Evolutionary conservation across 30 jellyfish, hydroid and myxozoan species (phyloP), one percentile per base, ranked within the genome.

Genomic region (Pelagia noctiluca): DNA sequence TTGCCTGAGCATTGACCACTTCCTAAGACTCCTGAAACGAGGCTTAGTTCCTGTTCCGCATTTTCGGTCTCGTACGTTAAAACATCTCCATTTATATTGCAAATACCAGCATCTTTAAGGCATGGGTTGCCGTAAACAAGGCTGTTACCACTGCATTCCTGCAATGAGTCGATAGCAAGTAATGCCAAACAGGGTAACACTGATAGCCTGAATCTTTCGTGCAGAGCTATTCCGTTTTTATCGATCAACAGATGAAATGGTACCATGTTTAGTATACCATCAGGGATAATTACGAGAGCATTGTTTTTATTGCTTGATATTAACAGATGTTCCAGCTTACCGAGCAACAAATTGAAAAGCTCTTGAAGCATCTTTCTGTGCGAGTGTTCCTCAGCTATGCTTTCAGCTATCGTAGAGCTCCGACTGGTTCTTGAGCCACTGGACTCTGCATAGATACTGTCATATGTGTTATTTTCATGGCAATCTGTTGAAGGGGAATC

Each of bases 61-160:
- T 48, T 47, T 26, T 72, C 88, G 28, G 88, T n/a, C 49, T 65
- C 67, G 29, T 60, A 52, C 13, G 88, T 36, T n/a, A 84, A 4
- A 7, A 49, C 35, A 38, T 75, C 88, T 25, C 95, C 95, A 54
- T 65, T 71, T 13, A 63, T 61, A 47, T 84, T 72, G 21, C 31
- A 63, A 1, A 84, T 25, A 28, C 54, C 30, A 7, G 95, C 88
- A 38, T 63, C 83, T 25, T 7, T 3, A 38, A 84, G 48, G 53
- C 60, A 37, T 24, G 95, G 78, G 31, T 84, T 84, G 53, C 95
- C 95, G 35, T 63, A 35, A n/a, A 77, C 95, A 30, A 84, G 31
- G 1, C 82, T 69, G 1, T 60, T 75, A 4, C 42, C 70, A 21
- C n/a, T 12, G 36, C 29, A 11, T 2, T 18, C 11, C 12, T 10